These are phyloP conservation scores for Amia ocellicauda DNA, from an alignment of 2,113 vertebrate genomes.

Conservation along the genomic window DNA sequence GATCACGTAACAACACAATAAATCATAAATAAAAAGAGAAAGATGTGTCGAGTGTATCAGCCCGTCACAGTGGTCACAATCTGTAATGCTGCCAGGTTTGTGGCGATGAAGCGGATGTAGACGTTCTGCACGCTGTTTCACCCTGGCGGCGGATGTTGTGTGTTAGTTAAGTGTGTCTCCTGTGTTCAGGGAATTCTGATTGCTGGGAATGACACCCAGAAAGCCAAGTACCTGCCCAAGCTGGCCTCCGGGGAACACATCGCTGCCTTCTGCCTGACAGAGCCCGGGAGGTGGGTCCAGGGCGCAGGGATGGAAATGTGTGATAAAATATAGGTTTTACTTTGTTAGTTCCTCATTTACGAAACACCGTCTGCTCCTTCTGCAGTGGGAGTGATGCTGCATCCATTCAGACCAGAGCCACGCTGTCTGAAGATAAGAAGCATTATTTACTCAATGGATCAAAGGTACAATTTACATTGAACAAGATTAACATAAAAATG, in stretches of 20 bases:
- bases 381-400: slow-evolving; percentile 90
- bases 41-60: too few species aligned
- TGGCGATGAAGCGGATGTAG: background rate
- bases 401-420: slow-evolving; percentile 83
- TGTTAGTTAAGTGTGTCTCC: background rate
- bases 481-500: too few species aligned
- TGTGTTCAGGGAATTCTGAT: slow-evolving; percentile 83
- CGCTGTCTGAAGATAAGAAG: slow-evolving; percentile 77
- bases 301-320: background rate
- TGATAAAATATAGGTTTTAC: background rate
- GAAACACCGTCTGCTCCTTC: slow-evolving; percentile 11
- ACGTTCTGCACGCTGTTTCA: background rate
- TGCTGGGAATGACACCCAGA: slow-evolving; percentile 88
- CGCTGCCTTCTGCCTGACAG: slow-evolving; percentile 94
- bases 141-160: background rate
- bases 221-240: slow-evolving; percentile 85
- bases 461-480: slow-evolving; percentile 68
- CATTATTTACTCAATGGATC: slow-evolving; percentile 81
- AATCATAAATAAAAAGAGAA: too few species aligned
- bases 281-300: slow-evolving; percentile 79
- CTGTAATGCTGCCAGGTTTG: background rate
- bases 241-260: slow-evolving; percentile 86
- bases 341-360: background rate
- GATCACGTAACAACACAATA: too few species aligned
- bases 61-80: too few species aligned